phyloP scores from a whole-genome alignment of 2,113 vertebrate genomes.

The Aptenodytes patagonicus region DNA sequence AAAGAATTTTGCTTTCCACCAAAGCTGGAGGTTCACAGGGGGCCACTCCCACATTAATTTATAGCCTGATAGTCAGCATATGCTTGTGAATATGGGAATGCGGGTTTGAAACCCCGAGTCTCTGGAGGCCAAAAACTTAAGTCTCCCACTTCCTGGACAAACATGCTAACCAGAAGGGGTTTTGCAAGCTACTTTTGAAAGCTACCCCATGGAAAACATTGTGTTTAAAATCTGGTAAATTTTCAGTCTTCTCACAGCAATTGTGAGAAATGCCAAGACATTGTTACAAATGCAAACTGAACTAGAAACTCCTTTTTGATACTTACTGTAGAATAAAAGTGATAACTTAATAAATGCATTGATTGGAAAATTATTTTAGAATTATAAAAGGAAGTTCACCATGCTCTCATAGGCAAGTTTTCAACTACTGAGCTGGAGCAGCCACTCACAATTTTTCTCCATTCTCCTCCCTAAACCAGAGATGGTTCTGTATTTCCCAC shows the following conservation, averaged over 20 bases:
- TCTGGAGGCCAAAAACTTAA: neutral
- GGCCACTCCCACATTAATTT: neutral
- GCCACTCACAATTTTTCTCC: neutral
- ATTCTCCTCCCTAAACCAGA: neutral
- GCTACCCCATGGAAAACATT: neutral
- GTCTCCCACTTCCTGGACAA: neutral
- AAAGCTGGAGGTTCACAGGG: neutral
- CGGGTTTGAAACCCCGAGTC: neutral
- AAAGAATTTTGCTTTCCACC: neutral
- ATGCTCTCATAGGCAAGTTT: neutral
- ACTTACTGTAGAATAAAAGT: neutral
- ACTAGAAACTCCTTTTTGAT: neutral
- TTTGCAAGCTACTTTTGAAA: neutral
- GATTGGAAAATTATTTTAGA: neutral
- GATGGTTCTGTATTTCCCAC: neutral
- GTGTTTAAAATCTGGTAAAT: neutral
- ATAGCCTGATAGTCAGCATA: neutral
- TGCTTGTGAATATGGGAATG: neutral
- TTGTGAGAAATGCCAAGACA: neutral
- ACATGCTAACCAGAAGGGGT: neutral
- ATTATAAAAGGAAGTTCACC: neutral
- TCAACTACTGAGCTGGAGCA: neutral
- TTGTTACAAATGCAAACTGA: neutral
- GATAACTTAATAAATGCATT: neutral
- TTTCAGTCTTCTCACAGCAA: neutral